phyloP scores from a whole-genome alignment of 2,888 invertebrate species.

The Catocala sponsa region DNA sequence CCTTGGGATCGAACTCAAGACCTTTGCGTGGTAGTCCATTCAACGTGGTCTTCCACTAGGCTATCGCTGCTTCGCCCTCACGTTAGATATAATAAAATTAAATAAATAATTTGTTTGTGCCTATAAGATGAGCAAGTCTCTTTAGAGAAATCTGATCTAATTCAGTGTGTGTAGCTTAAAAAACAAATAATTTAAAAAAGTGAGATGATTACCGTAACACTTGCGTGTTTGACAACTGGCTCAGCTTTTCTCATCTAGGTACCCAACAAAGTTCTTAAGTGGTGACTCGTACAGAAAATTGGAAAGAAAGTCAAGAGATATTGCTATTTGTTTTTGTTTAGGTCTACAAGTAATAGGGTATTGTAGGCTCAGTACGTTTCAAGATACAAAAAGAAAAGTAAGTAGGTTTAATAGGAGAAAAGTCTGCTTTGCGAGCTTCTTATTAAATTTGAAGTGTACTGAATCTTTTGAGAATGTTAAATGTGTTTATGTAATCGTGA shows the following conservation, averaged over 20 bases:
- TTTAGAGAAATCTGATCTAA: no score
- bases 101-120: no score
- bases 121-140: no score
- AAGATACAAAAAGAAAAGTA: slow-evolving; percentile 11
- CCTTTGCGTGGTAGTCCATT: no score
- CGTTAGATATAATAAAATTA: no score
- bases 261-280: slow-evolving; percentile 11
- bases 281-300: slow-evolving; percentile 13
- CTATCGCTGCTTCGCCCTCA: no score
- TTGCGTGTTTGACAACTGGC: neutral
- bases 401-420: neutral
- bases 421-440: slow-evolving; percentile 14
- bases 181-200: neutral
- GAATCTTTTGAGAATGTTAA: neutral
- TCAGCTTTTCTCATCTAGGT: slow-evolving; percentile 11
- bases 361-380: slow-evolving; percentile 6
- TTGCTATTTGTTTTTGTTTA: slow-evolving; percentile 20
- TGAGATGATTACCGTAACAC: neutral
- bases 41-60: no score
- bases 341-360: slow-evolving; percentile 9
- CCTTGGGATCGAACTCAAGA: no score
- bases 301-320: slow-evolving; percentile 21
- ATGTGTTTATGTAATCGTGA: no score
- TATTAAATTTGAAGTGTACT: neutral
- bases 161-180: no score